Base-by-base conservation (phyloP, 2,797 vertebrate species). In the Sternotherus odoratus region DNA sequence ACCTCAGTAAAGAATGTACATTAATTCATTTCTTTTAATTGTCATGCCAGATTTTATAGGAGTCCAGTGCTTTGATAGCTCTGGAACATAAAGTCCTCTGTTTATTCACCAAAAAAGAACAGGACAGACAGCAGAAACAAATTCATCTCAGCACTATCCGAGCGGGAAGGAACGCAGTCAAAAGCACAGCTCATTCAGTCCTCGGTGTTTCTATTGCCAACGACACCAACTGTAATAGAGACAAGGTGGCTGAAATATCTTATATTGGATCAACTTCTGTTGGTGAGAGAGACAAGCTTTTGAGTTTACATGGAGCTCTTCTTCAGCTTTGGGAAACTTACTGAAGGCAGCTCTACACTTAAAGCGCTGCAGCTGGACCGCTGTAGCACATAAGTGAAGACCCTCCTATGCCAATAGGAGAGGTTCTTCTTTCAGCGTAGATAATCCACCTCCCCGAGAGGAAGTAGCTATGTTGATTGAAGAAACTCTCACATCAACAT, bases 11-110 rank as follows among this genome's bases (percentile, higher is more conserved):
- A 11, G 33, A 66, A 66, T 36, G n/a, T 74, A 43, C 12, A 74
- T 74, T 74, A 74, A 74, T 74, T 43, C 13, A 74, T 77, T 85
- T 9, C 0, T 19, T 82, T 83, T 56, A 60, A 36, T 50, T 85
- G 43, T 69, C 91, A 85, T 78, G 79, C 21, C 9, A 82, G 33
- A 56, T 84, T 88, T 91, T 88, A 8, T 80, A n/a, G 81, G 72
- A 24, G 46, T 75, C 19, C 60, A 77, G 12, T 3, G 2, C 1
- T 30, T 39, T 0, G 1, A 63, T 53, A n/a, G 23, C 85, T 77
- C 26, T 56, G 48, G 39, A 50, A 23, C 12, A 19, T 75, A 48
- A 88, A 24, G 39, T 49, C 24, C 54, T 50, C 43, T 69, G 1
- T 77, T 87, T 49, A 88, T 26, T 54, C 60, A 57, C 36, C 74